phyloP scores from a whole-genome alignment of 2,888 invertebrate genomes.

The Ormyrus thymus region DNA sequence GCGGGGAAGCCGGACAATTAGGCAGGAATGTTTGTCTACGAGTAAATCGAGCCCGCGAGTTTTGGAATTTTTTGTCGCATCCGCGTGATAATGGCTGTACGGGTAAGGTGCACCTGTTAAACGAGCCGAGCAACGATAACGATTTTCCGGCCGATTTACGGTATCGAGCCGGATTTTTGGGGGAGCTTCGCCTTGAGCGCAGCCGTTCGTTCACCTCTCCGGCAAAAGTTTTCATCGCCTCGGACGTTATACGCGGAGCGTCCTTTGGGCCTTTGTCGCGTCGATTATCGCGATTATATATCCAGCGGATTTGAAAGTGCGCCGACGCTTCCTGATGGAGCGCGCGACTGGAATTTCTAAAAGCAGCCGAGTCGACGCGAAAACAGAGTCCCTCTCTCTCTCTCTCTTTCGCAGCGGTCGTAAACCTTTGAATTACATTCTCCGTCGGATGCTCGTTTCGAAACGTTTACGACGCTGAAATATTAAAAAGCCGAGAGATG shows the following conservation, averaged over 20 bases:
- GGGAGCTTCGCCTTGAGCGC: too few species aligned
- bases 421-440: slow-evolving; percentile 51
- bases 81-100: too few species aligned
- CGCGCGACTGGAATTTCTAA: slow-evolving; percentile 45
- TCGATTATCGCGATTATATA: slow-evolving; percentile 23
- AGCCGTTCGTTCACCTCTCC: too few species aligned
- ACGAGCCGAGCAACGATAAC: too few species aligned
- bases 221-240: too few species aligned
- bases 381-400: slow-evolving; percentile 8
- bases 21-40: neutral
- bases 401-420: slow-evolving; percentile 35
- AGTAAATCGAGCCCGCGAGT: too few species aligned
- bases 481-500: slow-evolving; percentile 56
- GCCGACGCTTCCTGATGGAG: slow-evolving; percentile 25
- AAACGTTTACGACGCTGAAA: slow-evolving; percentile 47
- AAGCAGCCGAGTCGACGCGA: slow-evolving; percentile 16
- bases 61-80: too few species aligned
- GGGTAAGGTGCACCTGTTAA: too few species aligned
- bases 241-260: too few species aligned
- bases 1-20: neutral
- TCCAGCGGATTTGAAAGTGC: slow-evolving; percentile 36
- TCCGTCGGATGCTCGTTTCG: slow-evolving; percentile 28
- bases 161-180: too few species aligned
- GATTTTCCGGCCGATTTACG: too few species aligned
- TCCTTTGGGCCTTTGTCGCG: neutral